Conservation (phyloP, 2,888 invertebrate species). For the Cerceris rybyensis region DNA sequence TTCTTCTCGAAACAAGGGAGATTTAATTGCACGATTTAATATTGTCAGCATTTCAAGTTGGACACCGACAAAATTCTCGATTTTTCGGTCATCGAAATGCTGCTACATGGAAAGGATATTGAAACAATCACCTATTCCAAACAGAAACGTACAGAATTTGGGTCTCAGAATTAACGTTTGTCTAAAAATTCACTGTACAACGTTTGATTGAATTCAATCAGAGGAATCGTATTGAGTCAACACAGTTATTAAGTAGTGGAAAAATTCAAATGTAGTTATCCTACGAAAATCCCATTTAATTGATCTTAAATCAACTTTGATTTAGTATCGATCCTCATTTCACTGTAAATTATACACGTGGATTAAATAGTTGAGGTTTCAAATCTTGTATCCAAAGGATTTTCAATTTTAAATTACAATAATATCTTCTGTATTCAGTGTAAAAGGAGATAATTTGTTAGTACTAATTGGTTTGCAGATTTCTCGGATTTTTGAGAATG, state of each 20-base stretch:
- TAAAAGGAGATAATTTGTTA: too few relatives aligned
- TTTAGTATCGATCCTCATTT: too few relatives aligned
- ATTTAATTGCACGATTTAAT: too few relatives aligned
- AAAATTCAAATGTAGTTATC: neutral
- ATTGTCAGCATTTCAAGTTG: too few relatives aligned
- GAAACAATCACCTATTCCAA: slow-evolving; percentile 10
- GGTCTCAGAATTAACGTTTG: slow-evolving; percentile 1
- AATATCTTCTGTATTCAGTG: too few relatives aligned
- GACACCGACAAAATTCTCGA: neutral
- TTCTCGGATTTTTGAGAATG: too few relatives aligned
- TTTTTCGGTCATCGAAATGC: neutral
- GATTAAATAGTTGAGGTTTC: too few relatives aligned
- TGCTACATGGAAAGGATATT: neutral
- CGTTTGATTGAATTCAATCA: slow-evolving; percentile 5
- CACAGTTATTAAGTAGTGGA: neutral
- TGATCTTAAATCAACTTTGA: neutral
- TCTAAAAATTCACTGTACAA: neutral
- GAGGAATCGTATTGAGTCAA: neutral
- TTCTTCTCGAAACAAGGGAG: too few relatives aligned
- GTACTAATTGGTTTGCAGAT: too few relatives aligned
- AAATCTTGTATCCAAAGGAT: too few relatives aligned
- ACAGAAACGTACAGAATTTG: slow-evolving; percentile 4
- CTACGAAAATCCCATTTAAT: neutral
- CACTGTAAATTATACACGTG: too few relatives aligned
- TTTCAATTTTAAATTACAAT: too few relatives aligned